Conservation (phyloP, 2,888 invertebrate genomes). For the Lepidonotus clava region DNA sequence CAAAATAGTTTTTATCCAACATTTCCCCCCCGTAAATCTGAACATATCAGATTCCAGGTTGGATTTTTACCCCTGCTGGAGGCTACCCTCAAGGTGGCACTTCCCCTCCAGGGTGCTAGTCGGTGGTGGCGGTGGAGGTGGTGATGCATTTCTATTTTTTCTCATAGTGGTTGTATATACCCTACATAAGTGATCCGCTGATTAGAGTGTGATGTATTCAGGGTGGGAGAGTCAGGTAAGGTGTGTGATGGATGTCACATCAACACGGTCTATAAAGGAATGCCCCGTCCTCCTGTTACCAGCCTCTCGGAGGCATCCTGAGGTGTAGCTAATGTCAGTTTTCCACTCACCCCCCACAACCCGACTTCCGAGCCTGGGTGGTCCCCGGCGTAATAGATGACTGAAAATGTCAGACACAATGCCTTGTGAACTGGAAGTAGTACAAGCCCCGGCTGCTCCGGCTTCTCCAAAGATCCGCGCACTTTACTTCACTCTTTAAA, state of each 20-base stretch:
- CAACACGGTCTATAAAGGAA: neutral
- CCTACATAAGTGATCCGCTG: neutral
- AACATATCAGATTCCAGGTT: too few relatives aligned
- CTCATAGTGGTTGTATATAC: neutral
- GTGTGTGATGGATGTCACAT: neutral
- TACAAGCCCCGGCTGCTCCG: too few relatives aligned
- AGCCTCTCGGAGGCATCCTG: neutral
- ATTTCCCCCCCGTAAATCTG: too few relatives aligned
- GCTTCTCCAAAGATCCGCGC: too few relatives aligned
- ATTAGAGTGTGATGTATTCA: neutral
- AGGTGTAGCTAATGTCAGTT: neutral
- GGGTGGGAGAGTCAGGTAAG: neutral
- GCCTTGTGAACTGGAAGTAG: slow-evolving; percentile 25
- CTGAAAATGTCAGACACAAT: neutral
- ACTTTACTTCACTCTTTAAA: too few relatives aligned
- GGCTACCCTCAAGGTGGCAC: too few relatives aligned
- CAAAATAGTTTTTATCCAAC: too few relatives aligned
- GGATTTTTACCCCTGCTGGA: too few relatives aligned
- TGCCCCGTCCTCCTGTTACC: neutral
- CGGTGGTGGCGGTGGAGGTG: too few relatives aligned
- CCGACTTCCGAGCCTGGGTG: slow-evolving; percentile 10
- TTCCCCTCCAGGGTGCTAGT: too few relatives aligned
- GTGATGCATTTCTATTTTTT: too few relatives aligned
- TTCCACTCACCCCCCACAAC: too few relatives aligned
- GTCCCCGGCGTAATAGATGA: slow-evolving; percentile 23